Evolutionary conservation across 2,113 vertebrate species (phyloP), one percentile per base, ranked within the genome.

Genomic region (Etheostoma cragini): DNA sequence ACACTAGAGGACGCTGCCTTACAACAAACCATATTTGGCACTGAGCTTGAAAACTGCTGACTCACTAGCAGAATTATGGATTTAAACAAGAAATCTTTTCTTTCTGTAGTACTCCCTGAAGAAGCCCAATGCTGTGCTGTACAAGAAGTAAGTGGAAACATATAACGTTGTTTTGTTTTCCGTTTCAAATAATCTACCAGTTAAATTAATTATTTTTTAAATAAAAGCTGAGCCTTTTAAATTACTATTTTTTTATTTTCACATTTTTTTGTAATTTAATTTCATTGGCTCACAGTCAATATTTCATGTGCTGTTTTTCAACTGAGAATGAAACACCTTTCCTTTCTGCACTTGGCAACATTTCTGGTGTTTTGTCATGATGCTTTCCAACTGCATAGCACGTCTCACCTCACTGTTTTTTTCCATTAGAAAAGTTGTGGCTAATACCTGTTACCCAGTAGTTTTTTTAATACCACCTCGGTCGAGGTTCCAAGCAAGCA

Each of bases 81-180:
- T 78, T 83, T 2, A 71, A 57, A 21, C 14, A 21, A 15, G 0
- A 33, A 35, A 10, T 57, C 0, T 38, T 72, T 50, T 53, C 62
- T 38, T 71, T 45, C 81, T 84, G 35, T 93, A 99, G 98, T 97
- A 98, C 91, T 95, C 97, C 19, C 82, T 99, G 91, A 99, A 98
- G 94, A 99, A 99, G 71, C 97, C 98, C 2, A 96, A 95, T 79
- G 96, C 97, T 14, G 93, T 99, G 10, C 86, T 98, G 1, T 99
- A 97, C 94, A 99, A 98, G 89, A 98, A 96, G 98, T 99, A 95
- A 96, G 97, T 96, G 14, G 11, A 33, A 13, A 2, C 6, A 11
- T 57, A 16, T n/a, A 12, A 35, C 11, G 15, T 12, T 30, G 60
- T 5, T 53, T 24, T 57, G 4, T 63, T 61, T 61, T 19, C 42